A percentile compares a stretch with the other conserved stretches of the same genome.
These are phyloP conservation scores for Mayetiola destructor DNA, from an alignment of 2,888 invertebrate genomes.

Conservation along the genomic window DNA sequence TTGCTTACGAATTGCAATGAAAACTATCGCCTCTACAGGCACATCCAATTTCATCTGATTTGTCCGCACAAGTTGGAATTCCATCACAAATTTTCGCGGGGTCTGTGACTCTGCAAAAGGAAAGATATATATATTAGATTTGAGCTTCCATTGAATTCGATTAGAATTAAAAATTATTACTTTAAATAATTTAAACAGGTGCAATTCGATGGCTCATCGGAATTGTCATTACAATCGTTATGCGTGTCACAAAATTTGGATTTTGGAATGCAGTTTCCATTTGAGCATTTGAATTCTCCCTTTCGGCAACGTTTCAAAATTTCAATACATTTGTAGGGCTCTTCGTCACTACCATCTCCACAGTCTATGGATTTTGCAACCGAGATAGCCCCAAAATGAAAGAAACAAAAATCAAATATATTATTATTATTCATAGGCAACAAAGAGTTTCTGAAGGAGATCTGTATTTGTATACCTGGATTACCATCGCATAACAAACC, in stretches of 20 bases:
- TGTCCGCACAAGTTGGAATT: constrained; percentile 57
- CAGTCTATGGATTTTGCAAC: neutral
- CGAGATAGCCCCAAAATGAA: neutral
- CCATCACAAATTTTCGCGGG: constrained; percentile 64
- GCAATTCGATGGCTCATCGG: constrained; percentile 53
- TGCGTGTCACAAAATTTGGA: constrained; percentile 50
- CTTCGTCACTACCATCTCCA: neutral
- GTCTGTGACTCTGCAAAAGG: constrained; percentile 38
- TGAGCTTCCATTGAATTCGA: neutral
- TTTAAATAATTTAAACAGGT: constrained; percentile 52
- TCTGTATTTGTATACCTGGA: constrained; percentile 49
- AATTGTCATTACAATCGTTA: constrained; percentile 54
- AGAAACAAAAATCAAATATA: neutral
- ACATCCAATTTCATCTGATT: constrained; percentile 60
- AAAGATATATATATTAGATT: neutral
- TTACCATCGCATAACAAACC: constrained; percentile 49
- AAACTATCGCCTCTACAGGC: constrained; percentile 41
- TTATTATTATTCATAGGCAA: too few species aligned
- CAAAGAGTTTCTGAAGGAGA: constrained; percentile 57
- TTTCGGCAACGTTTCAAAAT: constrained; percentile 44
- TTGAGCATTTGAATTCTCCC: constrained; percentile 50
- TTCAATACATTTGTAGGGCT: neutral
- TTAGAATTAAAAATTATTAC: constrained; percentile 18
- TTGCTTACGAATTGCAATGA: constrained; percentile 38
- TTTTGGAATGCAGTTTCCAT: constrained; percentile 53